Evolutionary conservation across 2,888 invertebrate genomes (phyloP).

Genomic region (Perizoma affinitatum): DNA sequence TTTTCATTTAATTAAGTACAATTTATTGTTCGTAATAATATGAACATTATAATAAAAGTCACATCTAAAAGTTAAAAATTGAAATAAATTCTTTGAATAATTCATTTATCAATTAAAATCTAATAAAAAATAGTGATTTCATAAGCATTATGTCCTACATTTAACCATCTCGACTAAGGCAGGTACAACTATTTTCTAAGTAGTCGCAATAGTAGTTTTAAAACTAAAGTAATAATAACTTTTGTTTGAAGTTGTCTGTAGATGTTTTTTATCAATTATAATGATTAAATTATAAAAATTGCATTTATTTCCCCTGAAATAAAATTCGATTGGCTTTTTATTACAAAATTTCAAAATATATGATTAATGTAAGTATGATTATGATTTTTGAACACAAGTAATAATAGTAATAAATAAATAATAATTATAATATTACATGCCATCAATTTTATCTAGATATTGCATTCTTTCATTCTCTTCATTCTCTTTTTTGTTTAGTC

Average conservation of each 20-base stretch:
- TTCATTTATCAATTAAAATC: conserved; percentile 9
- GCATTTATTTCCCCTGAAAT: too few relatives aligned
- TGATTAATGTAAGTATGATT: too few relatives aligned
- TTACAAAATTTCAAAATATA: too few relatives aligned
- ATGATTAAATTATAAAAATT: too few relatives aligned
- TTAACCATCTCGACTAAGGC: neutral
- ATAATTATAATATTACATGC: too few relatives aligned
- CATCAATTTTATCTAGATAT: too few relatives aligned
- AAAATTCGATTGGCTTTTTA: too few relatives aligned
- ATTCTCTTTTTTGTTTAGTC: too few relatives aligned
- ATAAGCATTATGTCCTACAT: conserved; percentile 8
- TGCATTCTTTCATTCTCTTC: too few relatives aligned
- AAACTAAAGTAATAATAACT: neutral
- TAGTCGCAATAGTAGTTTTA: neutral
- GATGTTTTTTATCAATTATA: too few relatives aligned
- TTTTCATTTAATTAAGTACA: neutral
- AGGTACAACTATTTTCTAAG: conserved; percentile 3
- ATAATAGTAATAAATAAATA: too few relatives aligned
- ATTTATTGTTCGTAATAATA: conserved; percentile 2
- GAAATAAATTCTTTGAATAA: conserved; percentile 1
- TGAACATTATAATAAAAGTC: neutral
- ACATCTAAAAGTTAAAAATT: conserved; percentile 11
- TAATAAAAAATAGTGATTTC: conserved; percentile 11
- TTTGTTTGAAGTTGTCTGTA: neutral
- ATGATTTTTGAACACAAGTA: too few relatives aligned